phyloP scores from a whole-genome alignment of 2,888 invertebrate species.

The Physocephala rufipes region DNA sequence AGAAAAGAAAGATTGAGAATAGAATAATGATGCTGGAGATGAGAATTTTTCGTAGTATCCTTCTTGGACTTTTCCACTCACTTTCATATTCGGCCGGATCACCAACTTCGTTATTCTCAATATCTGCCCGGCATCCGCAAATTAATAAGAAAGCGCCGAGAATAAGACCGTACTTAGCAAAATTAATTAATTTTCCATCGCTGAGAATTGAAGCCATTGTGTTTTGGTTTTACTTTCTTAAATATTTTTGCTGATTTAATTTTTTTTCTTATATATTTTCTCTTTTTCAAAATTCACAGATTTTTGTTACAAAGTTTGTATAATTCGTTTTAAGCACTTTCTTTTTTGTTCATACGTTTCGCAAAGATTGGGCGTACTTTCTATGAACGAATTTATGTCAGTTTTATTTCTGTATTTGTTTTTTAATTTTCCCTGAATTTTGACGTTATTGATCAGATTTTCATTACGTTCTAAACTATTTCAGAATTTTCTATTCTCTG shows the following conservation, averaged over 20 bases:
- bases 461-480: not conserved
- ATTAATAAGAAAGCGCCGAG: conserved; percentile 43
- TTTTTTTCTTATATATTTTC: not conserved
- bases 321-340: conserved; percentile 18
- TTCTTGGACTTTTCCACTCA: conserved; percentile 51
- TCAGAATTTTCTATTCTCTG: conserved; percentile 16
- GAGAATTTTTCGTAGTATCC: conserved; percentile 8
- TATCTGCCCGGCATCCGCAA: conserved; percentile 49
- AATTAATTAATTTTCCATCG: not conserved
- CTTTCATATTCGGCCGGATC: conserved; percentile 51
- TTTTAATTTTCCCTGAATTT: not conserved
- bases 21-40: not conserved
- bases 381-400: not conserved
- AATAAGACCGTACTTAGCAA: conserved; percentile 38
- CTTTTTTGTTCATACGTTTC: conserved; percentile 2
- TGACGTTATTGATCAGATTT: conserved; percentile 11
- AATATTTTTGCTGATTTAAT: not conserved
- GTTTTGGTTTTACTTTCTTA: not conserved
- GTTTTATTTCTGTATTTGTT: conserved; percentile 26
- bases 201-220: conserved; percentile 9
- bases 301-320: not conserved
- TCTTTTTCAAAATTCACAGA: not conserved
- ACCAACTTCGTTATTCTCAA: conserved; percentile 59
- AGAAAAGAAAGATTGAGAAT: conserved; percentile 20
- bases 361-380: too few species aligned